These are phyloP conservation scores for Salvelinus alpinus DNA, from an alignment of 2,113 vertebrate species.

Conservation along the genomic window DNA sequence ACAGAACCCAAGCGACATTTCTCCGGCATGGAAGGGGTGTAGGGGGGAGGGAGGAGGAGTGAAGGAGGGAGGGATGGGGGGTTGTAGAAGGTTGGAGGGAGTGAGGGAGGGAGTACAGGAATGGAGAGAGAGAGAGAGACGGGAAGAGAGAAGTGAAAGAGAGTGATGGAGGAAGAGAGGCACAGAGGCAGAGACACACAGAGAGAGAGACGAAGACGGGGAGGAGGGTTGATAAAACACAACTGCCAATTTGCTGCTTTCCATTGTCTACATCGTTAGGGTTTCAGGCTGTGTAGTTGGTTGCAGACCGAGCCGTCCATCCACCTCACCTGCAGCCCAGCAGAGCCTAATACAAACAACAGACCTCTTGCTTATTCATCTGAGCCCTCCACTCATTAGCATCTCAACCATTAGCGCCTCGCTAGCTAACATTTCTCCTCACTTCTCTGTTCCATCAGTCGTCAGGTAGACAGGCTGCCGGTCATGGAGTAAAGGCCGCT, in stretches of 20 bases:
- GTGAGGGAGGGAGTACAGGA: background rate
- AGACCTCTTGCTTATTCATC: constrained; percentile 53
- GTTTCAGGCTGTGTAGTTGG: constrained; percentile 10
- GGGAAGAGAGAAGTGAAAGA: background rate
- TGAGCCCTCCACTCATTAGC: constrained; percentile 65
- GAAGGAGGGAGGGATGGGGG: constrained; percentile 36
- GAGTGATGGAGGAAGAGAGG: background rate
- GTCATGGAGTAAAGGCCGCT: constrained; percentile 47
- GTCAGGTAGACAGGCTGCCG: constrained; percentile 54
- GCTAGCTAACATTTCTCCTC: constrained; percentile 31
- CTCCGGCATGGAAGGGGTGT: constrained; percentile 15
- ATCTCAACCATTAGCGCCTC: constrained; percentile 60
- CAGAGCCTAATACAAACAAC: constrained; percentile 15
- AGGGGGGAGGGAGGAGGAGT: constrained; percentile 34
- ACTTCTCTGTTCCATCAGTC: constrained; percentile 52
- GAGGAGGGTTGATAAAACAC: background rate
- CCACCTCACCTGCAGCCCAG: constrained; percentile 14
- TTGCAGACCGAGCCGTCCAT: background rate
- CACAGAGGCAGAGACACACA: background rate
- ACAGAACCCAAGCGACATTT: constrained; percentile 30
- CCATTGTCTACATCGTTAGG: background rate
- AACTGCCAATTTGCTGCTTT: constrained; percentile 37
- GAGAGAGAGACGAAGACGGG: too few relatives aligned
- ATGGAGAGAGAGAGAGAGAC: background rate
- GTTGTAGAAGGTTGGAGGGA: constrained; percentile 1